Evolutionary conservation across 2,888 invertebrate genomes (phyloP), one percentile per base, ranked within the genome.

Genomic region (Parapristionchus giblindavisi): DNA sequence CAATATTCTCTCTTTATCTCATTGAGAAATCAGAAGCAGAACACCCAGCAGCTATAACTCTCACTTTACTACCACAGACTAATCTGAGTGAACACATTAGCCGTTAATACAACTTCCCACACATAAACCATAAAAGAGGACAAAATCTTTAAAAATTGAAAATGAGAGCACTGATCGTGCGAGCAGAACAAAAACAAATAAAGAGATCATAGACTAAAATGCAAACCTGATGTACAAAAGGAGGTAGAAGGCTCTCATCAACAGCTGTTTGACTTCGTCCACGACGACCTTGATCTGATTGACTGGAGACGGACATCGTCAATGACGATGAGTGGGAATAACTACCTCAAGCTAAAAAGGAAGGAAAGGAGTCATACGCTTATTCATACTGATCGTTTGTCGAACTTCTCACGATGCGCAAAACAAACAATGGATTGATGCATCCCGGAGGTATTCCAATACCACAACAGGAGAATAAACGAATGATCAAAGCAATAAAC

Each of bases 231-330:
- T 70, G 70, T 36, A 70, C 70, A 27, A 70, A 70, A 11, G 70
- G 70, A n/a, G 70, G 70, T 24, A 70, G 54, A 17, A 70, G 70
- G 36, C 29, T 38, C 24, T 70, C 70, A 27, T 70, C 70, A 27
- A 70, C 70, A 4, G 38, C 63, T 2, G 63, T 63, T 40, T 63
- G 63, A 63, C 63, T 63, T 38, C 63, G n/a, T 3, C 40, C 63
- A 40, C 63, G 38, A 40, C 63, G 63, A 24, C 40, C 63, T 21
- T 63, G 63, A 8, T 63, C 63, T 5, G 63, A 63, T 14, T 63
- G 63, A 63, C 63, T 63, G 63, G 63, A 63, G 63, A 63, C 63
- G 43, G 63, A 63, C 63, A 63, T 63, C 40, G 40, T n/a, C 63
- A 27, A 40, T 40, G 40, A 38, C 63, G 40, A 21, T 14, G n/a